phyloP scores from a whole-genome alignment of 2,797 vertebrate species.

The Protonibea diacanthus region DNA sequence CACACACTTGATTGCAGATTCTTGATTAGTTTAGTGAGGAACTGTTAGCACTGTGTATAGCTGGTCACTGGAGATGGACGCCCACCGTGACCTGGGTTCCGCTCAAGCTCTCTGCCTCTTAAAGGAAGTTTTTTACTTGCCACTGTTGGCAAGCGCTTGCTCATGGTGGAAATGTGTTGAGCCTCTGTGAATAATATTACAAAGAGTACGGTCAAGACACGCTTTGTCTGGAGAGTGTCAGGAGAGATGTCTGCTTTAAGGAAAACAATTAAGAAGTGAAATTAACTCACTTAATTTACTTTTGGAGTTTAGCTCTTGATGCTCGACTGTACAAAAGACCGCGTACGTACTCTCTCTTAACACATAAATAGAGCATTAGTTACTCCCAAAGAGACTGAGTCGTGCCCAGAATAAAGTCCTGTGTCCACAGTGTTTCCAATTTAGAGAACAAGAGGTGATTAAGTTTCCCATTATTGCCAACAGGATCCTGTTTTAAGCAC shows the following conservation, averaged over 20 bases:
- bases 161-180: too few species aligned
- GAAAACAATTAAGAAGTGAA: too few species aligned
- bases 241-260: too few species aligned
- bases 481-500: constrained; percentile 35
- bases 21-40: neutral
- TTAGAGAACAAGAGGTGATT: constrained; percentile 37
- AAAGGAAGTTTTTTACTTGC: too few species aligned
- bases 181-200: too few species aligned
- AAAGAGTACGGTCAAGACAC: too few species aligned
- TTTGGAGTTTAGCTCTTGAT: neutral
- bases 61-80: too few species aligned
- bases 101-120: too few species aligned
- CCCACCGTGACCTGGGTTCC: neutral
- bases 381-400: neutral
- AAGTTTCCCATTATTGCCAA: constrained; percentile 26
- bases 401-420: neutral
- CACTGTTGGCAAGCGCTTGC: too few species aligned
- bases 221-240: too few species aligned
- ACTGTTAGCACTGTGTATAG: neutral
- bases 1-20: neutral
- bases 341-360: neutral
- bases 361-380: neutral
- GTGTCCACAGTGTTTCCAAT: constrained; percentile 31
- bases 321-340: neutral
- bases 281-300: neutral